A percentile compares a stretch with the other conserved stretches of the same genome.
Conservation (phyloP, 2,113 vertebrate species). For the Spilogale gracilis region DNA sequence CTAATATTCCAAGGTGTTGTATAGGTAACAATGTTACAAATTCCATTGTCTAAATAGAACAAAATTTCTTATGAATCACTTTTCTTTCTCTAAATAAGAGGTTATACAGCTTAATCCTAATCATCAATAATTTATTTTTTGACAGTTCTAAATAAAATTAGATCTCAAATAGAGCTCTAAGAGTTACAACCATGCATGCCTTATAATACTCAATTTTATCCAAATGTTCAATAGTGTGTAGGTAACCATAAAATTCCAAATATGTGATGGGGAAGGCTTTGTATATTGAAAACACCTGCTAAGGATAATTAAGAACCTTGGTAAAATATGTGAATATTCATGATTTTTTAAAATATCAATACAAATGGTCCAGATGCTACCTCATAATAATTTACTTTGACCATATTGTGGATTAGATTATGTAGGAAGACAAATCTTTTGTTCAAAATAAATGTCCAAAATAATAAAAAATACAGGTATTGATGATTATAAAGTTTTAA, state of each 20-base stretch:
- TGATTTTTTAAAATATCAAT: not conserved
- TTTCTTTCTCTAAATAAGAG: conserved; percentile 20
- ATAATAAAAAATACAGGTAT: not conserved
- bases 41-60: not conserved
- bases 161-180: not conserved
- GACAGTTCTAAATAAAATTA: not conserved
- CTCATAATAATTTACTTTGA: conserved; percentile 44
- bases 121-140: not conserved
- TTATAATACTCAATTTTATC: not conserved
- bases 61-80: not conserved
- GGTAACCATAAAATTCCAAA: not conserved
- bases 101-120: not conserved
- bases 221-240: not conserved
- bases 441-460: conserved; percentile 10
- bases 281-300: conserved; percentile 13
- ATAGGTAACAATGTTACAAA: not conserved
- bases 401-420: not conserved
- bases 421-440: not conserved
- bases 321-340: conserved; percentile 1
- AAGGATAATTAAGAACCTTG: not conserved
- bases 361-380: not conserved
- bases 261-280: not conserved
- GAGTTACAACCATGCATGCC: not conserved
- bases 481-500: not conserved
- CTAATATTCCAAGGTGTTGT: not conserved